Conservation (phyloP, 2,888 invertebrate genomes). For the Sphinx pinastri region DNA sequence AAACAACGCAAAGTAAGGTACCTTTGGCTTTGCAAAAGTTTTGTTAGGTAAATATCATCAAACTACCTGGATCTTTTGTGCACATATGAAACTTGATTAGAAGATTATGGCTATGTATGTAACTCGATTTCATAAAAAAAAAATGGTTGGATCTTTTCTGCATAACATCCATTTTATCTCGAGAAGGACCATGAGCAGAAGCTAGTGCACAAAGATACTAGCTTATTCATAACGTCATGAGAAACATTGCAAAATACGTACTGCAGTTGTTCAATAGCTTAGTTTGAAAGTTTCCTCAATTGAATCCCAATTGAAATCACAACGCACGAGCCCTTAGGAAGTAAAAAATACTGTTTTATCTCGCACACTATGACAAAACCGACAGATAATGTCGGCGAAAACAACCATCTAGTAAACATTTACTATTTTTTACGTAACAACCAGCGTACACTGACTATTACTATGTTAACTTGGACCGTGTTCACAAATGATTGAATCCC, state of each 20-base stretch:
- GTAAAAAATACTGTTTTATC: constrained; percentile 52
- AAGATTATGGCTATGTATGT: too few species aligned
- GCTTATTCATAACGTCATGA: too few species aligned
- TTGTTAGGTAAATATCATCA: too few species aligned
- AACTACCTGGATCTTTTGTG: too few species aligned
- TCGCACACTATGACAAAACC: constrained; percentile 46
- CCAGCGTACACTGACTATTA: constrained; percentile 14
- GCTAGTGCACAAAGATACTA: too few species aligned
- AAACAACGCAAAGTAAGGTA: too few species aligned
- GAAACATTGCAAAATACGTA: neutral
- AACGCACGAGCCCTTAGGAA: constrained; percentile 30
- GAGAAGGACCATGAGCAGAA: too few species aligned
- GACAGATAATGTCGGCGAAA: constrained; percentile 50
- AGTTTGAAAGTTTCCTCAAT: neutral
- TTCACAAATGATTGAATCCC: constrained; percentile 9
- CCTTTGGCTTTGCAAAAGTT: too few species aligned
- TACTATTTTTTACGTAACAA: constrained; percentile 58
- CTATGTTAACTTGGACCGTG: constrained; percentile 9
- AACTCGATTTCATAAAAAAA: too few species aligned
- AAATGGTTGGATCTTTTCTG: too few species aligned
- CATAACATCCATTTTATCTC: too few species aligned
- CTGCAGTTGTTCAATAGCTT: neutral
- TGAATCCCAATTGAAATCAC: constrained; percentile 7
- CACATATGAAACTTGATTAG: too few species aligned
- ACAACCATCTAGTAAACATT: constrained; percentile 53